Evolutionary conservation across 2,113 vertebrate species (phyloP).

Genomic region (Microcebus lehilahytsara): DNA sequence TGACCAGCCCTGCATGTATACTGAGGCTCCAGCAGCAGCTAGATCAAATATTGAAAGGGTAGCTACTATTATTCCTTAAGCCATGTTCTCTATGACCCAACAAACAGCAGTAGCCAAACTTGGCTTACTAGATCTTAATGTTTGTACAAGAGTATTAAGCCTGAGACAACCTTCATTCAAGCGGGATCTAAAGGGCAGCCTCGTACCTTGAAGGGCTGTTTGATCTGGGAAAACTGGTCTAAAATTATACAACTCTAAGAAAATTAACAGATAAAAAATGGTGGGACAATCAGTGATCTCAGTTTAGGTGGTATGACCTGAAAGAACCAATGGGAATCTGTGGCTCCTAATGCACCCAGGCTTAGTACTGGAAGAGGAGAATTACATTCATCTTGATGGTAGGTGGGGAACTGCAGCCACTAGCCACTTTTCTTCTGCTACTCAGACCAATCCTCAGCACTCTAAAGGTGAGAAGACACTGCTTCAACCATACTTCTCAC

Average conservation of each 20-base stretch:
- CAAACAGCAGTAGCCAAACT: not conserved
- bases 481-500: not conserved
- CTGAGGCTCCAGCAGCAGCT: not conserved
- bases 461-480: not conserved
- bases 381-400: not conserved
- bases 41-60: not conserved
- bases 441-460: not conserved
- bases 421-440: not conserved
- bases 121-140: not conserved
- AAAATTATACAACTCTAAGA: not conserved
- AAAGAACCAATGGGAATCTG: not conserved
- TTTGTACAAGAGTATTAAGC: not conserved
- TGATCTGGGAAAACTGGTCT: not conserved
- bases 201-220: not conserved
- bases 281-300: not conserved
- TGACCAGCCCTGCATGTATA: not conserved
- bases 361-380: not conserved
- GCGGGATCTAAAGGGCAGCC: not conserved
- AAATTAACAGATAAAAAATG: not conserved
- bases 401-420: not conserved
- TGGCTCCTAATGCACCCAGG: not conserved
- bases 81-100: not conserved
- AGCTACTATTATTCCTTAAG: not conserved
- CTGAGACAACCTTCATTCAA: not conserved
- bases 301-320: not conserved